Percentiles rank a stretch among this genome's conserved stretches.
Conservation (phyloP, 2,888 invertebrate species). For the Eilema sororculum region DNA sequence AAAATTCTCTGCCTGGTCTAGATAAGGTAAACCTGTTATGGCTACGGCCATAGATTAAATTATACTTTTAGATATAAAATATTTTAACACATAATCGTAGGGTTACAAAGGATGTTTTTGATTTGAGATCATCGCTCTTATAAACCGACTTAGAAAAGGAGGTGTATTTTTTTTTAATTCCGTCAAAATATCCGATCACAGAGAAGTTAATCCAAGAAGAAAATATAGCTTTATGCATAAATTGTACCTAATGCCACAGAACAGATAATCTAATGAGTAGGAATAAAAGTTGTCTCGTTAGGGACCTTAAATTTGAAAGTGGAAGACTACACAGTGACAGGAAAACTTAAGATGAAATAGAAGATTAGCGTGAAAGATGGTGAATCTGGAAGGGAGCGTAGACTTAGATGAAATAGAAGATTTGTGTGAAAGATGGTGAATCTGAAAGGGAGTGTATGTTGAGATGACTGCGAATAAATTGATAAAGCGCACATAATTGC, state of each 20-base stretch:
- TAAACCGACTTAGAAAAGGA: not conserved
- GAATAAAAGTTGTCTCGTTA: too few species aligned
- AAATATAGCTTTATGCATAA: too few species aligned
- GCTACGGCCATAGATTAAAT: not conserved
- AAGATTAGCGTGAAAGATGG: not conserved
- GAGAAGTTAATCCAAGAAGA: too few species aligned
- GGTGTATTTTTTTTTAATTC: not conserved
- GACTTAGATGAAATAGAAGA: not conserved
- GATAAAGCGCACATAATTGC: too few species aligned
- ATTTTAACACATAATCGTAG: not conserved
- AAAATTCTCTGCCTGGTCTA: slow-evolving; percentile 13
- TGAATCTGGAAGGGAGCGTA: not conserved
- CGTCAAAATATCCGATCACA: not conserved
- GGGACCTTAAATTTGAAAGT: not conserved
- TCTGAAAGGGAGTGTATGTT: not conserved
- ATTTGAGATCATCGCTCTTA: not conserved
- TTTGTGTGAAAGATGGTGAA: not conserved
- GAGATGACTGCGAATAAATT: too few species aligned
- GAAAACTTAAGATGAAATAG: not conserved
- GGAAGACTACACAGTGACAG: not conserved
- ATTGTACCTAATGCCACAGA: too few species aligned
- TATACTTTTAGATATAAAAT: not conserved
- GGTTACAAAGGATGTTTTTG: not conserved
- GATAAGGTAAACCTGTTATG: slow-evolving; percentile 14
- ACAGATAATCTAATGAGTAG: too few species aligned